Evolutionary conservation across 2,113 vertebrate species (phyloP), one percentile per base, ranked within the genome.

Genomic region (Theristicus caerulescens): DNA sequence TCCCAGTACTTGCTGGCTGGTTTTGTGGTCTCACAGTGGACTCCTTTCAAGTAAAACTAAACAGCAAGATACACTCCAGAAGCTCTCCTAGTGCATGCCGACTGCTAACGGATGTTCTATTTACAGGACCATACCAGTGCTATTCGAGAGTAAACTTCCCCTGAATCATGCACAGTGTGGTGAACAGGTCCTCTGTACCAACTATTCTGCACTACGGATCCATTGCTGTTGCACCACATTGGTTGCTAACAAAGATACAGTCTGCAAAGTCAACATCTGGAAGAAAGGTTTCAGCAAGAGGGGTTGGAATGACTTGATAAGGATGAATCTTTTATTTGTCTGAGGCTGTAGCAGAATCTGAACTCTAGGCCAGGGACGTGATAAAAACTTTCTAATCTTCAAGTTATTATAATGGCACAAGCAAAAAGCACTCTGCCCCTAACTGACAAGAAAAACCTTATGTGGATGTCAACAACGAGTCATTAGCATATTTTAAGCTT

Each of bases 81-180:
- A 55, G 17, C 8, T 64, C 7, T 64, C 11, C 27, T 69, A 52
- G 10, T 15, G 7, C 34, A 32, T 65, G 87, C 29, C 2, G 1
- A 12, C 18, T 74, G 24, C 16, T 61, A 42, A 62, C 6, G 36
- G 40, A 26, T 47, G 14, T 8, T 73, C 13, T 16, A 4, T 69
- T 69, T 82, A 34, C 32, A 65, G 19, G 44, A 69, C 12, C 7
- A 34, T 14, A 57, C 3, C 36, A 51, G 49, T 57, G 34, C 16
- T 78, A 9, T 72, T 47, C 0, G 1, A 12, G 14, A 67, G 2
- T 7, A 67, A 85, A 59, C 4, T 12, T 71, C 5, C 47, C 34
- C 46, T 31, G 46, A 73, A 29, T 44, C 14, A 5, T 3, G 1
- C 47, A 32, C 64, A 59, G 6, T 15, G 61, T 52, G 46, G 21